Evolutionary conservation across 1,140 invertebrate genomes (phyloP).

Genomic region (Rhagoletis pomonella): DNA sequence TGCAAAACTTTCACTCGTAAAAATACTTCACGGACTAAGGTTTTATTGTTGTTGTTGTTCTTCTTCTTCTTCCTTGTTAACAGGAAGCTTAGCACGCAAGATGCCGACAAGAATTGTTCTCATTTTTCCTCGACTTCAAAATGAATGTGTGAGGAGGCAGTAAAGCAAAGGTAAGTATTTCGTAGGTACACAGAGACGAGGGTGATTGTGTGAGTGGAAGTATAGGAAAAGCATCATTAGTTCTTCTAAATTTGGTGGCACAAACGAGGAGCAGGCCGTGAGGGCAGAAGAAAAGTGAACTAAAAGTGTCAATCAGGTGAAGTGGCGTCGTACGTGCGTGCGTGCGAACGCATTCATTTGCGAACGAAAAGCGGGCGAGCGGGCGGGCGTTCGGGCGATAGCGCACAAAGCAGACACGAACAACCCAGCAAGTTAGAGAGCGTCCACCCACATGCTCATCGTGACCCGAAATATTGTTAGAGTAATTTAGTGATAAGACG

Average conservation of each 20-base stretch:
- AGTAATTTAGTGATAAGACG: not conserved
- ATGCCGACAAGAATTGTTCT: conserved; percentile 27
- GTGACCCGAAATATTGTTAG: not conserved
- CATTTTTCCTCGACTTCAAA: conserved; percentile 3
- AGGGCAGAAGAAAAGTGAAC: conserved; percentile 10
- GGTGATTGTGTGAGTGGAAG: not conserved
- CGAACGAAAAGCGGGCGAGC: not conserved
- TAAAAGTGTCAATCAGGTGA: conserved; percentile 46
- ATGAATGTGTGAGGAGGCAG: not conserved
- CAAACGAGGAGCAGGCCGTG: not conserved
- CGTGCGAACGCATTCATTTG: conserved; percentile 48
- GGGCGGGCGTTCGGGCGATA: no score
- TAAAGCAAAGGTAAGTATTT: not conserved
- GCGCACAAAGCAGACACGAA: not conserved
- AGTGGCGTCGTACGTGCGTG: conserved; percentile 37
- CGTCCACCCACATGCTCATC: not conserved
- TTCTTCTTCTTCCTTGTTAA: conserved; percentile 8
- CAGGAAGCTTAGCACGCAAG: conserved; percentile 24
- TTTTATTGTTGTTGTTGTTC: conserved; percentile 18
- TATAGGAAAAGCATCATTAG: not conserved
- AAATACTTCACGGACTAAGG: conserved; percentile 42
- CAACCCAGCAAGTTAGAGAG: not conserved
- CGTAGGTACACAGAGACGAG: not conserved
- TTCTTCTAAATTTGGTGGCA: not conserved
- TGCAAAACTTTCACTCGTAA: conserved; percentile 11